A percentile compares a stretch with the other conserved stretches of the same genome.
Evolutionary conservation across 2,113 vertebrate species (phyloP).

Genomic region (human (Homo sapiens)): GRCh38 chr2:235485501-235486000

Average conservation of each 20-base stretch:
- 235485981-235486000: not conserved
- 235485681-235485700: not conserved
- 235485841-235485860: not conserved
- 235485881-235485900: fast-evolving
- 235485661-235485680: not conserved
- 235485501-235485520: not conserved
- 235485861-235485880: not conserved
- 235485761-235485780: not conserved
- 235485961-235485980: not conserved
- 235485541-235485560: not conserved
- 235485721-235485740: not conserved
- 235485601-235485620: not conserved
- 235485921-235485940: not conserved
- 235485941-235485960: not conserved
- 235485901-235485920: not conserved
- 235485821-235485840: not conserved
- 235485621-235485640: not conserved
- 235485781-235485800: not conserved
- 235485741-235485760: not conserved
- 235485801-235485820: too few relatives aligned
- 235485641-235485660: not conserved
- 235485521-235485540: not conserved
- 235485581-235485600: not conserved
- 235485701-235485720: fast-evolving
- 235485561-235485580: fast-evolving